Percentiles rank a stretch among this genome's conserved stretches.
Conservation (phyloP, 2,888 invertebrate species). For the Eledona agricola region DNA sequence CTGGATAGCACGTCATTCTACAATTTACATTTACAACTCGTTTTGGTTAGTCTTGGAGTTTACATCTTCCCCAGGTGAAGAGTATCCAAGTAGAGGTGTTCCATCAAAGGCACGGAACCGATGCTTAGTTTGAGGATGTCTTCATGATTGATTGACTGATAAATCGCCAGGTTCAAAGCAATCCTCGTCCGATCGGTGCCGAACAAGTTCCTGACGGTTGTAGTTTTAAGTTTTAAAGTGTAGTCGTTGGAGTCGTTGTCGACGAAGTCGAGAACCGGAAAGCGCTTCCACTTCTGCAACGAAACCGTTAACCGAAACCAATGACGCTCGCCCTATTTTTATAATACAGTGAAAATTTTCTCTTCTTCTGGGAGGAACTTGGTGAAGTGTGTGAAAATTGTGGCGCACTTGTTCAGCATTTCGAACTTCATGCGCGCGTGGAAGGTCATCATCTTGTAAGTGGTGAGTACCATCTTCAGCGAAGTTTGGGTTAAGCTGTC, state of each 20-base stretch:
- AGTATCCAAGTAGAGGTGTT: conserved; percentile 24
- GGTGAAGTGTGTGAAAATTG: too few species aligned
- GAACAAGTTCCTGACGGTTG: conserved; percentile 39
- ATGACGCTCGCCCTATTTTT: conserved; percentile 3
- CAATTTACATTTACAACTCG: too few species aligned
- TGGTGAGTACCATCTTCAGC: too few species aligned
- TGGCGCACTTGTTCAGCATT: too few species aligned
- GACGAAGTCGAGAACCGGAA: conserved; percentile 44
- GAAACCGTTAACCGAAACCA: conserved; percentile 16
- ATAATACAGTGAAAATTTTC: conserved; percentile 12
- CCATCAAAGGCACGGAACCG: conserved; percentile 47
- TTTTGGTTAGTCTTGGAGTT: too few species aligned
- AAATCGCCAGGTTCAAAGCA: conserved; percentile 48
- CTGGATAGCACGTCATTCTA: conserved; percentile 50
- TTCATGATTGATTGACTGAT: conserved; percentile 43
- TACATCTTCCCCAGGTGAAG: too few species aligned
- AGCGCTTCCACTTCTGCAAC: conserved; percentile 43
- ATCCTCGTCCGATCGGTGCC: conserved; percentile 43
- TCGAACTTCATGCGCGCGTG: too few species aligned
- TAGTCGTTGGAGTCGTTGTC: conserved; percentile 40
- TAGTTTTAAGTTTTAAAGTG: conserved; percentile 38
- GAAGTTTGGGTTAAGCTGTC: too few species aligned
- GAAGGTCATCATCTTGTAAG: too few species aligned
- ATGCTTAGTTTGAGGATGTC: conserved; percentile 40
- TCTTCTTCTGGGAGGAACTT: conserved; percentile 54